Evolutionary conservation across 2,888 invertebrate species (phyloP), one percentile per base, ranked within the genome.

Genomic region (Sipunculus nudus): DNA sequence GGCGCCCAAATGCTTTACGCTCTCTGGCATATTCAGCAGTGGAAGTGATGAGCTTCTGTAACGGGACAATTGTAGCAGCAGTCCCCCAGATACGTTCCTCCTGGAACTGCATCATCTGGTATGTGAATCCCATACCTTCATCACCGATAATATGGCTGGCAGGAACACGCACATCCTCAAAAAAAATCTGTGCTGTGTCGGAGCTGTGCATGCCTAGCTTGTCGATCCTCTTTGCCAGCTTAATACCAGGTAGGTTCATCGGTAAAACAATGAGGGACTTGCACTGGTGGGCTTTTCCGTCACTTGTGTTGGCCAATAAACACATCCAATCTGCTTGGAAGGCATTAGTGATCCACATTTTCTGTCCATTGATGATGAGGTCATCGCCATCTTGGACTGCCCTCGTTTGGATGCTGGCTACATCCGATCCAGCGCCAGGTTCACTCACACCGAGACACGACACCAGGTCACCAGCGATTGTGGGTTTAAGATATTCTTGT

Each of bases 311-410:
- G 23, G 85, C 86, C 45, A 88, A 74, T 25, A 87, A 77, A 73
- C 87, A 87, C 77, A 87, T 86, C 87, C 87, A 88, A 74, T 88
- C 87, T 0, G 87, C 87, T 72, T 87, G 86, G 23, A 77, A 73
- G 0, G 86, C 87, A 70, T 86, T 87, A 3, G 87, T 87, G 43
- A 85, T 88, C 87, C 87, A 88, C 86, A 86, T 86, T 72, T 88
- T 88, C 26, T 84, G 81, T 0, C 87, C 88, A 72, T 87, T 87
- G 40, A 88, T 87, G 16, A 88, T 77, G 49, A 75, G 74, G 57
- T 82, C 82, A 55, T 75, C 81, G 26, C 77, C 78, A 38, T 80
- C 70, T 57, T 80, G 77, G 29, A 78, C 80, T 8, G 87, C 87
- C 39, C 68, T 82, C 1, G 87, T 88, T 68, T 82, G 68, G 35